These are phyloP conservation scores for Phasianus colchicus DNA, from an alignment of 2,113 vertebrate species.

Conservation along the genomic window DNA sequence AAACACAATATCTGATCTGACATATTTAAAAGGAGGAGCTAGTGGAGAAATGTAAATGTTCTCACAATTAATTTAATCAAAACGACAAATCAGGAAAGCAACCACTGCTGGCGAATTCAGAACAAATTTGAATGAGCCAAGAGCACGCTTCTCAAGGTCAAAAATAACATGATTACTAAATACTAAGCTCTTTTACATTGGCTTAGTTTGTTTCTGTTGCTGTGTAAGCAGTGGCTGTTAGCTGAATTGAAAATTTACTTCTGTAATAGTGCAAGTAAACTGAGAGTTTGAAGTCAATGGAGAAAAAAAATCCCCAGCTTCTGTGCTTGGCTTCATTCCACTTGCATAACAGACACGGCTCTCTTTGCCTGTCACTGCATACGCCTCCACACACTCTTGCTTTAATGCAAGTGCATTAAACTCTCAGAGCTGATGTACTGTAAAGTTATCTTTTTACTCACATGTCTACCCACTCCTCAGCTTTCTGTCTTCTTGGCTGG, in stretches of 20 bases:
- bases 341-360: background rate
- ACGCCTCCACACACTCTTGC: conserved; percentile 21
- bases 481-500: conserved; percentile 8
- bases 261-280: background rate
- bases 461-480: conserved; percentile 33
- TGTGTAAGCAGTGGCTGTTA: background rate
- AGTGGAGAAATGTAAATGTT: background rate
- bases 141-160: accelerated
- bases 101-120: background rate
- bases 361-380: conserved; percentile 49
- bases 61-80: background rate
- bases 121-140: background rate
- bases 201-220: background rate
- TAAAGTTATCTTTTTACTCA: conserved; percentile 54
- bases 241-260: background rate
- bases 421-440: conserved; percentile 41
- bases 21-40: accelerated
- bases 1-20: background rate
- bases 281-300: background rate
- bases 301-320: background rate
- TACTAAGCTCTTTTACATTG: background rate
- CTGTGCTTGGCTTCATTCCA: conserved; percentile 15
- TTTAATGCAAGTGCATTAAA: conserved; percentile 43
- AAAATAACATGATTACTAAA: background rate
- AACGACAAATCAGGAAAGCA: background rate